These are phyloP conservation scores for Protomyctophum bolini DNA, from an alignment of 2,113 vertebrate species.

Conservation along the genomic window DNA sequence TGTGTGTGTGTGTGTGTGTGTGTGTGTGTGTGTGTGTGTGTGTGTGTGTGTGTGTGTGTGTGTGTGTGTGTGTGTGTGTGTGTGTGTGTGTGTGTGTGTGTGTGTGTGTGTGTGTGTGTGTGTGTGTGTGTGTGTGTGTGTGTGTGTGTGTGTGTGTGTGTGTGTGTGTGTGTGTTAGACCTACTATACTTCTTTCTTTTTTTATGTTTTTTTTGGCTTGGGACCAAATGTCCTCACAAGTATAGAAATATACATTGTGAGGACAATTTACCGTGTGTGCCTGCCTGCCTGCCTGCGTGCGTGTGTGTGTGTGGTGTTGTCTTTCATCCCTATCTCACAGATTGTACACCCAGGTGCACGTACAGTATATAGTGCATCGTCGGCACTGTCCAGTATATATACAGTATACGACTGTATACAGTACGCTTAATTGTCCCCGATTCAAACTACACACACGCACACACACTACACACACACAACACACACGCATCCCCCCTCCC, in stretches of 20 bases:
- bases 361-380: constrained; percentile 13
- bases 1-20: not conserved
- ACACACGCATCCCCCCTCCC: too few relatives aligned
- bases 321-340: constrained; percentile 32
- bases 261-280: not conserved
- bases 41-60: not conserved
- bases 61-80: not conserved
- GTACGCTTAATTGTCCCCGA: constrained; percentile 36
- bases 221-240: too few relatives aligned
- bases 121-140: too few relatives aligned
- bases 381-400: not conserved
- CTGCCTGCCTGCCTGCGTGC: not conserved
- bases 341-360: constrained; percentile 5
- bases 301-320: constrained; percentile 14
- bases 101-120: too few relatives aligned
- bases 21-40: not conserved
- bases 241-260: too few relatives aligned
- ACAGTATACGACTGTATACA: not conserved
- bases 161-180: too few relatives aligned
- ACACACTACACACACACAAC: too few relatives aligned
- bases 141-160: too few relatives aligned
- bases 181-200: too few relatives aligned
- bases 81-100: too few relatives aligned
- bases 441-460: constrained; percentile 4
- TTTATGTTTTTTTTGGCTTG: too few relatives aligned